Conservation (phyloP, 2,888 invertebrate genomes). For the Bruchidius siliquastri region DNA sequence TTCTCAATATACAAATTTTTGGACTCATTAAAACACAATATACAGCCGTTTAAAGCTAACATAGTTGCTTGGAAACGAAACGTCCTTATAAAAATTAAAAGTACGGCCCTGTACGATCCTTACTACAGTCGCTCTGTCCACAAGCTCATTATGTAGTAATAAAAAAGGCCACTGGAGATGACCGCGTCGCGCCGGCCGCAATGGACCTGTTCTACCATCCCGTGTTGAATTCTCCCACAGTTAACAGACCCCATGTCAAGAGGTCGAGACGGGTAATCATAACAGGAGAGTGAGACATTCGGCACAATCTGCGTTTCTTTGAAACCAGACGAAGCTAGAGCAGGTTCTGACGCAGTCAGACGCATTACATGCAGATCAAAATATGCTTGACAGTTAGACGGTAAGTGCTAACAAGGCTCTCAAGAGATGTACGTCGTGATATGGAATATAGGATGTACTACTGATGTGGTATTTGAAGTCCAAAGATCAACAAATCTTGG, state of each 20-base stretch:
- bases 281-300: not conserved
- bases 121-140: not conserved
- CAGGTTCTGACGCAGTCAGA: not conserved
- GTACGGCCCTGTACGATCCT: not conserved
- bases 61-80: too few species aligned
- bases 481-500: too few species aligned
- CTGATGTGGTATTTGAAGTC: too few species aligned
- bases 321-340: not conserved
- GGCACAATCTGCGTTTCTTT: too few species aligned
- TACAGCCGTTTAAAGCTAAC: too few species aligned
- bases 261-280: not conserved
- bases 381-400: not conserved
- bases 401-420: not conserved
- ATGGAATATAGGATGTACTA: not conserved
- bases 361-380: not conserved
- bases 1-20: too few species aligned
- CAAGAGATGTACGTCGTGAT: not conserved
- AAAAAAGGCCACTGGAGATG: not conserved
- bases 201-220: constrained; percentile 23
- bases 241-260: constrained; percentile 24
- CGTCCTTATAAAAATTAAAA: not conserved
- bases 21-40: too few species aligned
- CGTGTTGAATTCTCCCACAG: constrained; percentile 36
- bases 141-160: not conserved
- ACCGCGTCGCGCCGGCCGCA: not conserved